Conservation (phyloP, 2,113 vertebrate genomes). For the Barbus barbus region DNA sequence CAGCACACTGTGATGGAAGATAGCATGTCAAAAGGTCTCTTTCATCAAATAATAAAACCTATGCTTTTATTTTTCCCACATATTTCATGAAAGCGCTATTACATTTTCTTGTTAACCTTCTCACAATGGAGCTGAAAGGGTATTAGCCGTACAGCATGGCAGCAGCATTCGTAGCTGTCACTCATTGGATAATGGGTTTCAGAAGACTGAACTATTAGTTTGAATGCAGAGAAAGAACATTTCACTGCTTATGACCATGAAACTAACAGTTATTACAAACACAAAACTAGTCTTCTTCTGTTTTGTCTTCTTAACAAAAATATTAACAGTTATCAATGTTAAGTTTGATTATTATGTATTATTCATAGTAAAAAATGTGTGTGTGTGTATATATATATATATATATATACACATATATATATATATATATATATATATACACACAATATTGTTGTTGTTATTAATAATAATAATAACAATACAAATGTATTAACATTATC, state of each 20-base stretch:
- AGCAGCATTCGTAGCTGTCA: conserved; percentile 38
- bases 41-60: conserved; percentile 30
- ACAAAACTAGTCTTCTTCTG: too few relatives aligned
- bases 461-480: too few relatives aligned
- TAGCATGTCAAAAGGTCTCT: conserved; percentile 53
- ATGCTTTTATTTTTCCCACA: conserved; percentile 21
- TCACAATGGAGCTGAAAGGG: conserved; percentile 21
- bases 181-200: conserved; percentile 40
- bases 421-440: too few relatives aligned
- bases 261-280: too few relatives aligned
- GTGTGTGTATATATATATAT: too few relatives aligned
- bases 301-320: too few relatives aligned
- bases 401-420: too few relatives aligned
- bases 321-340: too few relatives aligned
- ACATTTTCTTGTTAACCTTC: conserved; percentile 45
- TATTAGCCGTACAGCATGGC: not conserved
- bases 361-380: too few relatives aligned
- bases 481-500: too few relatives aligned
- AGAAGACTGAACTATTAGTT: conserved; percentile 12
- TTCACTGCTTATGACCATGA: not conserved
- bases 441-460: too few relatives aligned
- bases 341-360: too few relatives aligned
- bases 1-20: conserved; percentile 35
- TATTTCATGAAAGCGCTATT: conserved; percentile 34
- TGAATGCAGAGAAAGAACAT: not conserved